These are phyloP conservation scores for Pomacea canaliculata DNA, from an alignment of 2,888 invertebrate genomes.

Conservation along the genomic window DNA sequence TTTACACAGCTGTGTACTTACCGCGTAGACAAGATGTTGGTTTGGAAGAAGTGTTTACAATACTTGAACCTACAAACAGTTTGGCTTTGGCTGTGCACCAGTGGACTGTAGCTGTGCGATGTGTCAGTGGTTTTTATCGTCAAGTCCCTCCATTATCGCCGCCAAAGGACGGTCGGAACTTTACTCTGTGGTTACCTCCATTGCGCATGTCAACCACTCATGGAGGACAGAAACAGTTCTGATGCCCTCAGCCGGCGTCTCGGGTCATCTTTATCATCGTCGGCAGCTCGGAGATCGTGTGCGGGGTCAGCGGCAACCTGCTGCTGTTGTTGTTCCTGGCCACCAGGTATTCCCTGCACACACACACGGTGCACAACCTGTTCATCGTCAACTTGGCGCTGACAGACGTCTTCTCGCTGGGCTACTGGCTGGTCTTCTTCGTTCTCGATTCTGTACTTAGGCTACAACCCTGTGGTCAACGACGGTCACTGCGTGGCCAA, in stretches of 20 bases:
- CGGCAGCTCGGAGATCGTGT: conserved; percentile 2
- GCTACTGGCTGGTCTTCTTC: conserved; percentile 25
- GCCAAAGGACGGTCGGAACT: no score
- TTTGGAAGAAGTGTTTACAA: no score
- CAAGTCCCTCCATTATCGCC: no score
- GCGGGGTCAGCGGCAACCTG: conserved; percentile 8
- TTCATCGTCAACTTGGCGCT: conserved; percentile 25
- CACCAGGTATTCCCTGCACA: background rate
- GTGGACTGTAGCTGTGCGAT: no score
- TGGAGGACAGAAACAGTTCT: background rate
- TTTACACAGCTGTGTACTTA: no score
- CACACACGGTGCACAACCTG: conserved; percentile 18
- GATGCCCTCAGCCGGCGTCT: background rate
- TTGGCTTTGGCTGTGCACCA: no score
- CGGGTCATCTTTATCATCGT: background rate
- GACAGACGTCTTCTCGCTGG: conserved; percentile 25
- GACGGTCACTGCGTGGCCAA: conserved; percentile 13
- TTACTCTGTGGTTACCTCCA: no score
- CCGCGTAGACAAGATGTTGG: no score
- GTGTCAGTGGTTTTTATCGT: no score
- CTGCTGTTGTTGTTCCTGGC: background rate
- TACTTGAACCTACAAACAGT: no score
- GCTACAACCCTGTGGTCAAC: conserved; percentile 21
- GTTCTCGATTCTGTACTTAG: conserved; percentile 23
- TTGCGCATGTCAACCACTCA: no score